Evolutionary conservation across 2,888 invertebrate genomes (phyloP), one percentile per base, ranked within the genome.

Genomic region (Epinotia brunnichana): DNA sequence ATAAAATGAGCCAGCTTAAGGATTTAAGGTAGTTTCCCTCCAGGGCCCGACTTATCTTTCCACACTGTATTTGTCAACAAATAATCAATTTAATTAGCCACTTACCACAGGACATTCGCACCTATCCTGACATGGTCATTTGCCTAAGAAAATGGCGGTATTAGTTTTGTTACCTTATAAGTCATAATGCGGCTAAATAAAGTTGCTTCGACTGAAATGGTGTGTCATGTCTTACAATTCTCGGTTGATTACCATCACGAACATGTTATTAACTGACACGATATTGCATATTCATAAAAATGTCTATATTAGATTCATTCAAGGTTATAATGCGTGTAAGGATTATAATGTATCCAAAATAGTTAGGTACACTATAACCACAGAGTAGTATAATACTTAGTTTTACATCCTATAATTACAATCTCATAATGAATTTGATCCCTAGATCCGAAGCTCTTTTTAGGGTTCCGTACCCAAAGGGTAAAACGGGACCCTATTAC

Each of bases 211-310:
- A 21, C 17, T 64, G 53, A 51, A 64, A 57, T 24, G 39, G 54
- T 66, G 54, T 24, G 54, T 41, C 66, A 66, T 24, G 54, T 54
- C 62, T 48, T 44, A 24, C 41, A 56, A 66, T 66, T 66, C 54
- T 24, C 21, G 66, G 41, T 24, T 66, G 66, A 66, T 54, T 56
- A 41, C n/a, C 54, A 39, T 39, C 59, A 35, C 17, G 0, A 24
- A n/a, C 24, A 17, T 17, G 62, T 51, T n/a, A 17, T 64, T 21
- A 35, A 24, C 41, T 41, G 54, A 54, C 66, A 41, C 5, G 21
- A 3, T 39, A 59, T 54, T 54, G 21, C 21, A 54, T 53, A 51
- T 63, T 63, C 19, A 63, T 63, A 63, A 10, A 57, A 15, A 29
- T 57, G 29, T 24, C 57, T 57, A 15, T 29, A 57, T 29, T n/a